Base-by-base conservation (phyloP, 2,888 invertebrate genomes). In the Laothoe populi region DNA sequence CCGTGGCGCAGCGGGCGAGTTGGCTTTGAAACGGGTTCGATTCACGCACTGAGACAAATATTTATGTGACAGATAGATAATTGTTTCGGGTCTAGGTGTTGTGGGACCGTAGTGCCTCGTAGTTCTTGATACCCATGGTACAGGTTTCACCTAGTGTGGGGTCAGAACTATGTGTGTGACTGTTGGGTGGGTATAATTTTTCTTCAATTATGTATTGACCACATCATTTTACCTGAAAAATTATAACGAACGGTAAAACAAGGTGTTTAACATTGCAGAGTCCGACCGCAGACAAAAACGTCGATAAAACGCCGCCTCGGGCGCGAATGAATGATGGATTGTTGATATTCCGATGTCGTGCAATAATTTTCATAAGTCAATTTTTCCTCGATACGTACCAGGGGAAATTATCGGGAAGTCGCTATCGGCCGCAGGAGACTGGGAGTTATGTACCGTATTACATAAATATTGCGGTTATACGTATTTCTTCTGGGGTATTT, bases 341-440 rank as follows among this genome's bases (percentile, higher is more conserved):
- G 81, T 83, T 79, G 80, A 79, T 80, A 83, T 79, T 83, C 79
- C 65, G 63, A 66, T 62, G 70, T 68, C 78, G 76, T 76, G 79
- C 76, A 75, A 82, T 79, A 79, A 78, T 83, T 53, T 82, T 77
- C 75, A 77, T 79, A 80, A 84, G 83, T 84, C 82, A 82, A 83
- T 83, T 81, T 62, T 66, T 63, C 69, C 21, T 19, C 79, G 74
- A 81, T 83, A 78, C 79, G 81, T 80, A 79, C 85, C 87, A 72
- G 66, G 87, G 86, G 87, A 86, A 86, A 85, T 86, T 86, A 85
- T 83, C 70, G 74, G 71, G 74, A 80, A 74, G 73, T 64, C 74
- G 73, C 63, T 78, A 72, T 73, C 65, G 62, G 64, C 65, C 64
- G 69, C 61, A 70, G 66, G 70, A 70, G 66, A 61, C 64, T 10